Percentiles rank a stretch among this genome's conserved stretches.
These are phyloP conservation scores for Phrixothrix hirtus DNA, from an alignment of 2,888 invertebrate genomes.

Conservation along the genomic window DNA sequence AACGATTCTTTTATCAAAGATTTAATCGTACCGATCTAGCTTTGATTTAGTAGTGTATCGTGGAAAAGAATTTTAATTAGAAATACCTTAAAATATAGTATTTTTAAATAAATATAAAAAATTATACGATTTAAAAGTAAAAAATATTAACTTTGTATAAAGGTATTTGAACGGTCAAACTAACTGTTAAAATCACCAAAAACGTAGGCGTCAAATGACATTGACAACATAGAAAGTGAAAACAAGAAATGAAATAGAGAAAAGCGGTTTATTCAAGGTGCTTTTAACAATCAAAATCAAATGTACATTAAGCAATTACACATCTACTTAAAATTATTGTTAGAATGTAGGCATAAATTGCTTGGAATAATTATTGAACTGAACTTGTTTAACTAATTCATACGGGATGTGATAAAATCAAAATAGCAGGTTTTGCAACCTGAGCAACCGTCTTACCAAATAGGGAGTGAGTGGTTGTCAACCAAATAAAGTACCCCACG, in stretches of 20 bases:
- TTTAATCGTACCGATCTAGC: too few relatives aligned
- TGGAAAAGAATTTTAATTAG: too few relatives aligned
- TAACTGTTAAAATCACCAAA: constrained; percentile 20
- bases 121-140: too few relatives aligned
- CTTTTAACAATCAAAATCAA: neutral
- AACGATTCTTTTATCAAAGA: too few relatives aligned
- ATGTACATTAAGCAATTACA: too few relatives aligned
- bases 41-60: too few relatives aligned
- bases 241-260: neutral
- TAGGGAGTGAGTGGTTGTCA: constrained; percentile 23
- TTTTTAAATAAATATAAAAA: too few relatives aligned
- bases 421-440: constrained; percentile 16
- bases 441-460: constrained; percentile 27
- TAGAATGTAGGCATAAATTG: too few relatives aligned
- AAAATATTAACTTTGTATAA: too few relatives aligned
- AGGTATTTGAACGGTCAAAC: constrained; percentile 27
- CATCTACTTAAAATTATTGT: too few relatives aligned
- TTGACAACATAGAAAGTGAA: constrained; percentile 14
- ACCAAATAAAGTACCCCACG: constrained; percentile 15
- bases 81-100: too few relatives aligned
- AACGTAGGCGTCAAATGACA: constrained; percentile 19
- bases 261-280: constrained; percentile 5
- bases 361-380: too few relatives aligned
- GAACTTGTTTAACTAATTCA: constrained; percentile 9
- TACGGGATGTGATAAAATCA: constrained; percentile 14